Percentiles rank a stretch among this genome's conserved stretches.
These are phyloP conservation scores for Drosophila engyochracea DNA, from an alignment of 2,888 invertebrate species.

Conservation along the genomic window DNA sequence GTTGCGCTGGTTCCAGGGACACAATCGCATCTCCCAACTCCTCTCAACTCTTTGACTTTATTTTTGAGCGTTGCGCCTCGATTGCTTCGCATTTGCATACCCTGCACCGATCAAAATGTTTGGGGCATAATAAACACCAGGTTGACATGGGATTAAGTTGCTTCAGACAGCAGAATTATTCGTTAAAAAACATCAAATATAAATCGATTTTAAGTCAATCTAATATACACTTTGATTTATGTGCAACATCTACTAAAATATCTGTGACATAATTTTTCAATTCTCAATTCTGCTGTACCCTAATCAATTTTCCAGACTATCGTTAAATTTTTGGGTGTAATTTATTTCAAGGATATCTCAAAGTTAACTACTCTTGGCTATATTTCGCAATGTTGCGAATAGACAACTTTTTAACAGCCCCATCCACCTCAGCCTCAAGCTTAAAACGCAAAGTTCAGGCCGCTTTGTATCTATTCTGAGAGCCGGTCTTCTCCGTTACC, in stretches of 20 bases:
- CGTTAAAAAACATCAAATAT: neutral
- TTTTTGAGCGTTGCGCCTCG: constrained; percentile 46
- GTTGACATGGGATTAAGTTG: neutral
- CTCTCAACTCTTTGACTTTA: constrained; percentile 48
- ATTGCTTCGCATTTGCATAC: constrained; percentile 42
- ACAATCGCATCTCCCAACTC: constrained; percentile 7
- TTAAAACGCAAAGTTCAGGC: constrained; percentile 59
- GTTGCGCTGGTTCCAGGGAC: constrained; percentile 19
- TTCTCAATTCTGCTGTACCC: neutral
- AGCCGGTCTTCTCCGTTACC: neutral
- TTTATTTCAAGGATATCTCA: neutral
- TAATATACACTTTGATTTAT: neutral
- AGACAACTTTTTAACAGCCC: constrained; percentile 19
- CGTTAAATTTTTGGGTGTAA: neutral
- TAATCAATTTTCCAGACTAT: neutral
- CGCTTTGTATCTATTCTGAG: constrained; percentile 51
- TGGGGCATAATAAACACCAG: constrained; percentile 1
- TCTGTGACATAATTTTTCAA: neutral
- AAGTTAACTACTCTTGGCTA: neutral
- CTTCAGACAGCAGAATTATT: neutral
- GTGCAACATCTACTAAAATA: neutral
- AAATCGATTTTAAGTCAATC: neutral
- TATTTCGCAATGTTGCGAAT: constrained; percentile 19
- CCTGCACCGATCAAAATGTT: constrained; percentile 3
- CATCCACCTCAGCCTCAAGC: constrained; percentile 6